Conservation (phyloP, 1,140 invertebrate species). For the Drosophila nebulosa region DNA sequence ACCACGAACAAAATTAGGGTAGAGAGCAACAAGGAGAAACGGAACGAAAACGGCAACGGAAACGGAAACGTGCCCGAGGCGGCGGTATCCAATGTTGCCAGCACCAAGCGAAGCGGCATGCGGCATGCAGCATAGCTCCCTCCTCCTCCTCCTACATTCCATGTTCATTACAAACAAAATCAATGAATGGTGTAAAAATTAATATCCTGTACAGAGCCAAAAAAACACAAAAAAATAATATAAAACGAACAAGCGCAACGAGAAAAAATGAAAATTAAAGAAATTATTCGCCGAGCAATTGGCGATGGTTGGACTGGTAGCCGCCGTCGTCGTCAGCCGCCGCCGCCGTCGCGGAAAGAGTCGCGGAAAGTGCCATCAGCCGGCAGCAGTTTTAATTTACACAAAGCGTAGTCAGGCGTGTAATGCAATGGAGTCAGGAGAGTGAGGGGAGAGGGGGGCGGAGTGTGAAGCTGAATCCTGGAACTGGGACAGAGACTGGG, state of each 20-base stretch:
- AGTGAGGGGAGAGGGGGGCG: not conserved
- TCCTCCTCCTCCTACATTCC: not conserved
- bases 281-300: constrained; percentile 26
- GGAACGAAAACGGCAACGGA: constrained; percentile 37
- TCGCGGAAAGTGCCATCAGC: constrained; percentile 22
- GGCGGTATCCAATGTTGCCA: constrained; percentile 31
- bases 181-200: constrained; percentile 81
- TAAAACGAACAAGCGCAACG: constrained; percentile 16
- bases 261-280: constrained; percentile 6
- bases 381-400: constrained; percentile 78
- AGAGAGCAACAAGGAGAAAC: not conserved
- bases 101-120: too few relatives aligned
- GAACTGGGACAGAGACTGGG: not conserved
- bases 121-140: not conserved
- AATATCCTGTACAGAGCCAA: constrained; percentile 66
- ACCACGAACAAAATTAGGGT: constrained; percentile 8
- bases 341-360: too few relatives aligned
- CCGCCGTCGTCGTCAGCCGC: not conserved
- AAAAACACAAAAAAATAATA: constrained; percentile 6
- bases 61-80: constrained; percentile 45
- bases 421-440: constrained; percentile 39
- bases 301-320: too few relatives aligned
- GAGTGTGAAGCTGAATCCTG: too few relatives aligned
- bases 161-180: constrained; percentile 74
- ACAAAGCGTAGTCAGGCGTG: constrained; percentile 76